Evolutionary conservation across 64 coral and sea anemone genomes (phyloP).

Genomic region (Porites lutea): DNA sequence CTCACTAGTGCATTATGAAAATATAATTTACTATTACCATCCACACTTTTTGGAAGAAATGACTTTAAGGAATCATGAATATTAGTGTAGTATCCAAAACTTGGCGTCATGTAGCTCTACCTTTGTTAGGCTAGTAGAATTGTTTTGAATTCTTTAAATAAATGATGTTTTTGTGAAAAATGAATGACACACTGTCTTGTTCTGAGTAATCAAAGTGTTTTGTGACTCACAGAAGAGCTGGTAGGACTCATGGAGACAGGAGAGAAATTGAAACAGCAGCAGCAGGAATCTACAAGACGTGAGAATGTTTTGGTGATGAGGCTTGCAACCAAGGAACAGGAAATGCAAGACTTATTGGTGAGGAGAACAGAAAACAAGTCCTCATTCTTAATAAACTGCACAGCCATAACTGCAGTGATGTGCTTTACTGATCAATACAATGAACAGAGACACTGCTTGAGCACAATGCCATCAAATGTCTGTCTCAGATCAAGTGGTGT

Average conservation of each 20-base stretch:
- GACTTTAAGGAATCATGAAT: too few relatives aligned
- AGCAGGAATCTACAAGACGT: conserved; percentile 98
- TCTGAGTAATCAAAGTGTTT: background rate
- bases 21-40: too few relatives aligned
- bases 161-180: background rate
- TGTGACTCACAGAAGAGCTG: conserved; percentile 71
- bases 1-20: too few relatives aligned
- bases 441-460: conserved; percentile 29
- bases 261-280: conserved; percentile 97
- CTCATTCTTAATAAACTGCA: conserved; percentile 23
- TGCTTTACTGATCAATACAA: background rate
- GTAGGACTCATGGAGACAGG: conserved; percentile 94
- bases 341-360: conserved; percentile 99
- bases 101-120: too few relatives aligned
- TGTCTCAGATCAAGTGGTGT: background rate
- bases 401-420: background rate
- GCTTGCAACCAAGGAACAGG: conserved; percentile 97
- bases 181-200: background rate
- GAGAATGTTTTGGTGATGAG: conserved; percentile 99
- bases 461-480: background rate
- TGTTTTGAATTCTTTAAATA: too few relatives aligned
- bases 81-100: too few relatives aligned
- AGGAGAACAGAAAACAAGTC: conserved; percentile 73
- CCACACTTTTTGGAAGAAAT: too few relatives aligned
- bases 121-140: too few relatives aligned